Base-by-base conservation (phyloP, 1,140 invertebrate species). In the Bombus turneri region DNA sequence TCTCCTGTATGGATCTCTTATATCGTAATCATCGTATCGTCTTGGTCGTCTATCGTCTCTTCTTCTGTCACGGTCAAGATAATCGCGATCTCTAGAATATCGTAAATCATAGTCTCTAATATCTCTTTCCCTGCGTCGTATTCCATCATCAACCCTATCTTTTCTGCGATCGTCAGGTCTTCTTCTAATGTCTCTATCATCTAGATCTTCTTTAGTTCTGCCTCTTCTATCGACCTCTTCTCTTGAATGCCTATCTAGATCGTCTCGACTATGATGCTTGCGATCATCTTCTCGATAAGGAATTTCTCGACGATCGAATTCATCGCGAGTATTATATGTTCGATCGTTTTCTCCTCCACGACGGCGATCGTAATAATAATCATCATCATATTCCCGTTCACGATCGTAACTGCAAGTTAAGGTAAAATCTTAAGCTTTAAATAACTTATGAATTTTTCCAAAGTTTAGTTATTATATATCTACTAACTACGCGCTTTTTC, bases 291-390 rank as follows among this genome's bases (percentile, higher is more conserved):
- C 93, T 64, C 93, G 88, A 72, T 93, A 95, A n/a, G 92, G 87
- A 43, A 85, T 76, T 3, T 95, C 94, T 34, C 94, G 91, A 59
- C 94, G 92, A 79, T 95, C 94, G 9, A 94, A 83, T 86, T 95
- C 94, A 31, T 95, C 95, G 1, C 94, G 92, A 0, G 92, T 91
- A 85, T 90, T 93, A 47, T 94, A 95, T 0, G 92, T 43, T 74
- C 94, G 92, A 62, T 95, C 95, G 34, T 83, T 95, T 34, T 96
- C 95, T 37, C 92, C 92, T 3, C 92, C 93, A n/a, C 95, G 95
- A 69, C 95, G 93, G 71, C 93, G 93, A 74, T 94, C 94, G 72
- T 95, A 95, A 91, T 96, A 96, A 86, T 95, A 96, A 86, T 96
- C 95, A 37, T 95, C 95, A 6, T 95, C 94, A 62, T 93, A 95